phyloP scores from a whole-genome alignment of 2,113 vertebrate species.

The Synodontis membranacea region DNA sequence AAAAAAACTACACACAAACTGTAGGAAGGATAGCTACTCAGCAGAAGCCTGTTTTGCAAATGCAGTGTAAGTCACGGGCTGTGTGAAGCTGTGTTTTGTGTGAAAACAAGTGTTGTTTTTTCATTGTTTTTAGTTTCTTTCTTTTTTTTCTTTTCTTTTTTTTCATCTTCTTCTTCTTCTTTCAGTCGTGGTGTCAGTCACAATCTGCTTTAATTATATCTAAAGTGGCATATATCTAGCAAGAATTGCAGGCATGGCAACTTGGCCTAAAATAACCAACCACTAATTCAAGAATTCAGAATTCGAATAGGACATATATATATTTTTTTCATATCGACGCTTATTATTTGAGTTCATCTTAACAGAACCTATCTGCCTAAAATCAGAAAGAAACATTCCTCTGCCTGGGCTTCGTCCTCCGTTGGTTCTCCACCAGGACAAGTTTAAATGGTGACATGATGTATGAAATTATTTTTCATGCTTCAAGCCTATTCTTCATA shows the following conservation, averaged over 20 bases:
- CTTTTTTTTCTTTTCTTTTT: neutral
- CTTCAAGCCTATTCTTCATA: neutral
- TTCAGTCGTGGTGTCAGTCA: neutral
- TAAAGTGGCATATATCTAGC: neutral
- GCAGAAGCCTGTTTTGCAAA: neutral
- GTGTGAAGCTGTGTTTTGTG: conserved; percentile 1
- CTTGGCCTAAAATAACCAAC: neutral
- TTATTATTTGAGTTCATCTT: neutral
- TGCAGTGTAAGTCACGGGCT: neutral
- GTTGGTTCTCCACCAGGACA: neutral
- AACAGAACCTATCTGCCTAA: neutral
- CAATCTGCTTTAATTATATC: neutral
- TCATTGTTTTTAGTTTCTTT: neutral
- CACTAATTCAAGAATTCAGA: neutral
- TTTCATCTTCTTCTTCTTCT: too few relatives aligned
- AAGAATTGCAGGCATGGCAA: neutral
- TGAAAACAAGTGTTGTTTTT: neutral
- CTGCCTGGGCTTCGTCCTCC: neutral
- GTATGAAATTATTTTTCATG: neutral
- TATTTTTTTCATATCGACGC: neutral
- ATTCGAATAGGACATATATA: too few relatives aligned
- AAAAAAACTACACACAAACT: neutral
- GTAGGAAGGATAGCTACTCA: neutral
- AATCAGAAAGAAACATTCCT: neutral
- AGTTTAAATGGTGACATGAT: neutral